Evolutionary conservation across 1,140 invertebrate genomes (phyloP).

Genomic region (Ceratina japonica): DNA sequence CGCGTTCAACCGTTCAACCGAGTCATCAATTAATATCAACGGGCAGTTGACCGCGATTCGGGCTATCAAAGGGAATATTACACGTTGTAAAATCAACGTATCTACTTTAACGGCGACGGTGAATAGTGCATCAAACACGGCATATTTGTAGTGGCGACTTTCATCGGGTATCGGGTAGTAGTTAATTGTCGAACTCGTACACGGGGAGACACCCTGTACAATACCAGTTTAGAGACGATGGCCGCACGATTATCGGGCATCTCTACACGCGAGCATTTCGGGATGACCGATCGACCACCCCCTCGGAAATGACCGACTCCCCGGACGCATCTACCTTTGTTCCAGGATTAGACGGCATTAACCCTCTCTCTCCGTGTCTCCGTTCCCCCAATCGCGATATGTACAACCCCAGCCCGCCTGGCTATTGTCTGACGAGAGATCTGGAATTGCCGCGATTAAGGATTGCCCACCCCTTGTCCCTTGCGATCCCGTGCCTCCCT

Average conservation of each 20-base stretch:
- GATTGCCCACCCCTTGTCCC: background rate
- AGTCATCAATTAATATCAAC: too few species aligned
- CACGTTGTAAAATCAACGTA: too few species aligned
- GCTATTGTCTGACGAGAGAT: conserved; percentile 41
- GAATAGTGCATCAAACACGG: too few species aligned
- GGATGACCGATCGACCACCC: conserved; percentile 49
- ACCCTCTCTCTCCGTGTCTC: conserved; percentile 22
- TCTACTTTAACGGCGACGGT: too few species aligned
- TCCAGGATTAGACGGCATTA: conserved; percentile 46
- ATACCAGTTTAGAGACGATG: conserved; percentile 20
- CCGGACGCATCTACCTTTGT: conserved; percentile 29
- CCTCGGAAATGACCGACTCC: conserved; percentile 18
- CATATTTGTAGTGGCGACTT: too few species aligned
- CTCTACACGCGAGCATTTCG: conserved; percentile 43
- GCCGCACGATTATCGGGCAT: conserved; percentile 40
- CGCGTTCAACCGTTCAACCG: too few species aligned
- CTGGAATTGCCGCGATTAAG: conserved; percentile 41
- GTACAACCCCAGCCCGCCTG: conserved; percentile 19
- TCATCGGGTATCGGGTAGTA: too few species aligned
- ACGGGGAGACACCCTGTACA: background rate
- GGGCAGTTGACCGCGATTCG: too few species aligned
- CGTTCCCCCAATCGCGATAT: conserved; percentile 32
- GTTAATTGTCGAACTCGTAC: too few species aligned
- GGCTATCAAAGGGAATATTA: too few species aligned
- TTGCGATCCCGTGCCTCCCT: background rate